phyloP scores from a whole-genome alignment of 2,888 invertebrate species.

The Sceliomorpha sp. region DNA sequence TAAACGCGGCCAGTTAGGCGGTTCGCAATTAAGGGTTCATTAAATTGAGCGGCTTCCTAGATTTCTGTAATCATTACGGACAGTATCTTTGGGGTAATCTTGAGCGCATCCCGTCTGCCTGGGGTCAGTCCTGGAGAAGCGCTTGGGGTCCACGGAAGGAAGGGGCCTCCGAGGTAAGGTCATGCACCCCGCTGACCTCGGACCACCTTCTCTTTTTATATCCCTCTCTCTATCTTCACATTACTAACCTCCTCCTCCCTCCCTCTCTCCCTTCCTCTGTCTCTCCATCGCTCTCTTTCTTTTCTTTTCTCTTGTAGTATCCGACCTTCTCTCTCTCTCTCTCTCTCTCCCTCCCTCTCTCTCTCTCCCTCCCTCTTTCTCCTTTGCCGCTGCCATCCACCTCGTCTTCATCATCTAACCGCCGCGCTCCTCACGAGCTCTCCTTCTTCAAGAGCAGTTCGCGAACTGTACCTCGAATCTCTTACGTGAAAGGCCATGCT shows the following conservation, averaged over 20 bases:
- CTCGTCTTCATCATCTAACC: slow-evolving; percentile 50
- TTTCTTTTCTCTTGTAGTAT: slow-evolving; percentile 21
- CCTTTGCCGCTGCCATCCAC: slow-evolving; percentile 24
- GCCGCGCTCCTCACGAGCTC: slow-evolving; percentile 33
- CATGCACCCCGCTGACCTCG: slow-evolving; percentile 80
- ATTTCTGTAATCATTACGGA: slow-evolving; percentile 78
- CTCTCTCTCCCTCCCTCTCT: slow-evolving; percentile 39
- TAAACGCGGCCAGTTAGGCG: slow-evolving; percentile 57
- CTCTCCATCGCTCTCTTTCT: slow-evolving; percentile 18
- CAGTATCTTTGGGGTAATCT: slow-evolving; percentile 77
- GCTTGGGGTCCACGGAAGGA: slow-evolving; percentile 63
- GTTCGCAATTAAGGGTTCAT: slow-evolving; percentile 73
- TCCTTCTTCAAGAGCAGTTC: slow-evolving; percentile 37
- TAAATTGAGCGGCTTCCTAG: slow-evolving; percentile 76
- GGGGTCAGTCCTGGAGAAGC: slow-evolving; percentile 57
- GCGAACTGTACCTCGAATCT: slow-evolving; percentile 52
- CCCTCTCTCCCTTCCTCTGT: slow-evolving; percentile 5
- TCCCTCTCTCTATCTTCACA: slow-evolving; percentile 24
- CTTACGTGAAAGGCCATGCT: slow-evolving; percentile 46
- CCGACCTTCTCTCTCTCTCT: slow-evolving; percentile 36
- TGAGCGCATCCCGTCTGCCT: slow-evolving; percentile 67
- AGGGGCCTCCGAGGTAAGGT: slow-evolving; percentile 77
- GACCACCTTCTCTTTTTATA: slow-evolving; percentile 71
- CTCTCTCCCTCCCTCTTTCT: slow-evolving; percentile 36
- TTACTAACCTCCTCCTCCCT: slow-evolving; percentile 17